Percentiles rank a stretch among this genome's conserved stretches.
These are phyloP conservation scores for Latrodectus hesperus DNA, from an alignment of 2,888 invertebrate genomes.

Conservation along the genomic window DNA sequence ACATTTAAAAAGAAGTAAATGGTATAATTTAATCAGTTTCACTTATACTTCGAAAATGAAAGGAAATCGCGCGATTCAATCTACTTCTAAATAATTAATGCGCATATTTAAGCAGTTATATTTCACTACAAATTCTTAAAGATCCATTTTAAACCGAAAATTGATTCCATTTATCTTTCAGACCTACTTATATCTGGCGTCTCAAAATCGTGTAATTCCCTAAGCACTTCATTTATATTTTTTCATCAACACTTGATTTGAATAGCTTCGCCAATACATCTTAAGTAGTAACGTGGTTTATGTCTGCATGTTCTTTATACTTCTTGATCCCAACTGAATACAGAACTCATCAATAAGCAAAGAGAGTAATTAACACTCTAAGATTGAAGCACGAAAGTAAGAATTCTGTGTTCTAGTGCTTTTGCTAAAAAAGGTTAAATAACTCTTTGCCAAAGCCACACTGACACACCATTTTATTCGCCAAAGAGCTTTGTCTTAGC, in stretches of 20 bases:
- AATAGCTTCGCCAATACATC: not conserved
- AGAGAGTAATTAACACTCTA: constrained; percentile 22
- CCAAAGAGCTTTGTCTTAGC: constrained; percentile 37
- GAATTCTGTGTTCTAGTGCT: not conserved
- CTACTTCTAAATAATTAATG: too few relatives aligned
- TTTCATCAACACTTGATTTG: not conserved
- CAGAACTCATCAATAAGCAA: not conserved
- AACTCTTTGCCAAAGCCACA: constrained; percentile 20
- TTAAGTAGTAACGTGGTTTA: not conserved
- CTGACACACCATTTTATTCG: constrained; percentile 42
- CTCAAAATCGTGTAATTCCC: too few relatives aligned
- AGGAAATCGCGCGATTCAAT: too few relatives aligned
- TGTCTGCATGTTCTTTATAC: constrained; percentile 2
- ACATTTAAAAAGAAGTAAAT: too few relatives aligned
- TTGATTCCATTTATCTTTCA: too few relatives aligned
- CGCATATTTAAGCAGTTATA: too few relatives aligned
- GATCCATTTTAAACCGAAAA: too few relatives aligned
- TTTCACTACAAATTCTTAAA: too few relatives aligned
- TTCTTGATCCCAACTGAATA: not conserved
- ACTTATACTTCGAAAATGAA: too few relatives aligned
- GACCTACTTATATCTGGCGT: too few relatives aligned
- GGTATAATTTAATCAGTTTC: too few relatives aligned
- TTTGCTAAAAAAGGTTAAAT: constrained; percentile 12
- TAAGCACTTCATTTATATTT: too few relatives aligned
- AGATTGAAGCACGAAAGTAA: constrained; percentile 17